phyloP scores from a whole-genome alignment of 2,113 vertebrate species.

The Motacilla alba region DNA sequence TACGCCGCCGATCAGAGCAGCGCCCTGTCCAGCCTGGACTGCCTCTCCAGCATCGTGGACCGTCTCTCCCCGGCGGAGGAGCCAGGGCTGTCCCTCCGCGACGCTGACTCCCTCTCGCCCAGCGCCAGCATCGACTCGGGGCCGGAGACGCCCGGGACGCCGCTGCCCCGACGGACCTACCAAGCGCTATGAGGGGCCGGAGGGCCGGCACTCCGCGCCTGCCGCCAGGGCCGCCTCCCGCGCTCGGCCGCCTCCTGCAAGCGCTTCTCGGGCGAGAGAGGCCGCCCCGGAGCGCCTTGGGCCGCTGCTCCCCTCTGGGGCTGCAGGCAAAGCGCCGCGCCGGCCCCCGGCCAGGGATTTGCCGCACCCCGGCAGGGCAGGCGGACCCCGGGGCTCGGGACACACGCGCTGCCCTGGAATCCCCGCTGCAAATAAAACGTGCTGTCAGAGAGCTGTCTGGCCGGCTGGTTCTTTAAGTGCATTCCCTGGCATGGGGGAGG shows the following conservation, averaged over 20 bases:
- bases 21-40: constrained; percentile 88
- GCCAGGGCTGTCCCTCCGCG: constrained; percentile 63
- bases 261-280: background rate
- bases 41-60: constrained; percentile 96
- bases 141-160: constrained; percentile 81
- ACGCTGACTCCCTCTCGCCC: constrained; percentile 74
- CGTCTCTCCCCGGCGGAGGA: constrained; percentile 83
- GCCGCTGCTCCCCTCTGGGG: background rate
- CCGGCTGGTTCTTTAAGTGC: constrained; percentile 12
- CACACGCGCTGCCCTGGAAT: background rate
- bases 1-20: constrained; percentile 66
- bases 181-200: constrained; percentile 84
- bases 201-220: background rate
- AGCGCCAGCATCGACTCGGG: constrained; percentile 80
- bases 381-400: background rate
- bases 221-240: background rate
- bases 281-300: background rate
- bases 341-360: too few species aligned
- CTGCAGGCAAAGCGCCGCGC: background rate
- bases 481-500: background rate
- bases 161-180: constrained; percentile 84
- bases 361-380: background rate
- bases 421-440: constrained; percentile 68
- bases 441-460: constrained; percentile 23
- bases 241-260: background rate